Conservation (phyloP, 1,140 invertebrate genomes). For the Drosophila bocki region DNA sequence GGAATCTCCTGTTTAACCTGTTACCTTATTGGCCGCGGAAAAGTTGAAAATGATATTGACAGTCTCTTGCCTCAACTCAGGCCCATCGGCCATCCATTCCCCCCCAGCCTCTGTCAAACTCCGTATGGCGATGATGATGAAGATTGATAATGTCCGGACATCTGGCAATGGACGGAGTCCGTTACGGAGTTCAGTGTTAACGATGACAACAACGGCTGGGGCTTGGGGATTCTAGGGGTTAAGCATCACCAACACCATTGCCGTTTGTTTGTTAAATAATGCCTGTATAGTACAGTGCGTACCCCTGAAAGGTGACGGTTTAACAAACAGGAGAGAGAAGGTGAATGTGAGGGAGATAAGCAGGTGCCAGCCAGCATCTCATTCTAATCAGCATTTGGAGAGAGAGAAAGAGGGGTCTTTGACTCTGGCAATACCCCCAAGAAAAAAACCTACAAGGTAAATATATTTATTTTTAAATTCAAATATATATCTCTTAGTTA, state of each 20-base stretch:
- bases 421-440: not conserved
- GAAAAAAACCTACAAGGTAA: not conserved
- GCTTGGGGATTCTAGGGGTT: not conserved
- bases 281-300: slow-evolving; percentile 32
- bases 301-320: slow-evolving; percentile 14
- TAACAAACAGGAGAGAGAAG: not conserved
- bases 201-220: slow-evolving; percentile 34
- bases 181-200: slow-evolving; percentile 35
- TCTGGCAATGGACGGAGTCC: slow-evolving; percentile 7
- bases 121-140: slow-evolving; percentile 40
- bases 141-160: slow-evolving; percentile 50
- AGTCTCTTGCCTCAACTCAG: not conserved
- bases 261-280: slow-evolving; percentile 42
- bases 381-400: slow-evolving; percentile 55
- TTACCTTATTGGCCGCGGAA: slow-evolving; percentile 30
- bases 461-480: not conserved
- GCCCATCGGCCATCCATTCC: not conserved
- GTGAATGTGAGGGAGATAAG: slow-evolving; percentile 25
- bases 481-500: not conserved
- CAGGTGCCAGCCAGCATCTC: not conserved
- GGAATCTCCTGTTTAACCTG: slow-evolving; percentile 10
- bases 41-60: slow-evolving; percentile 34
- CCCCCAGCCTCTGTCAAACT: not conserved
- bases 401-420: not conserved
- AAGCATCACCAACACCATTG: slow-evolving; percentile 20